Base-by-base conservation (phyloP, 2,888 invertebrate species). In the Chymomyza amoena region DNA sequence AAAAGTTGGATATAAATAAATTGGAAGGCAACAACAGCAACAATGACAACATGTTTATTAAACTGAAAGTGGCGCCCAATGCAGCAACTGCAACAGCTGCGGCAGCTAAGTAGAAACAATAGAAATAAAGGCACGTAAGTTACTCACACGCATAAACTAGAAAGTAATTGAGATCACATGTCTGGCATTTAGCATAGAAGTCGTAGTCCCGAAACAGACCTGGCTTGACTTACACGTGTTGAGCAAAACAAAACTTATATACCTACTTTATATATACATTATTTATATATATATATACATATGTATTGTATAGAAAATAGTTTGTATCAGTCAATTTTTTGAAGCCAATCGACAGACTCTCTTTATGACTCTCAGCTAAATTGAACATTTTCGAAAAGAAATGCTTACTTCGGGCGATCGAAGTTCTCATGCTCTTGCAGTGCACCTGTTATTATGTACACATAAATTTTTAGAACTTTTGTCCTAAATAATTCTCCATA, bases 1-100 rank as follows among this genome's bases (percentile, higher is more conserved):
- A 91, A 73, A 91, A 91, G 71, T 76, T 91, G 64, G 91, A 91
- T 78, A 77, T 91, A 69, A 92, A 90, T 68, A 90, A 87, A 70
- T 76, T 87, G 54, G 87, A 89, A 45, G 57, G 28, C 28, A 71
- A 77, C 20, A 76, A 82, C 67, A 71, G 80, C 65, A 89, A 79
- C 73, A 84, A 89, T 75, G 84, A 90, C 69, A 90, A 88, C 66
- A 87, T 91, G 87, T 90, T 90, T 70, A 90, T 90, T 72, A 91
- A 90, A 81, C 81, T 90, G 74, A 91, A 90, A 83, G 88, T 91
- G 73, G 79, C 90, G 61, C 79, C 89, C 32, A 85, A 83, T 74
- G 86, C 89, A 68, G 76, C 87, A 39, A 60, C 81, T 56, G 82
- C 89, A 50, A 81, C 89, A 65, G 84, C 87, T 54, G 87, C 86